phyloP scores from a whole-genome alignment of 2,888 invertebrate species.

The Phrixothrix hirtus region DNA sequence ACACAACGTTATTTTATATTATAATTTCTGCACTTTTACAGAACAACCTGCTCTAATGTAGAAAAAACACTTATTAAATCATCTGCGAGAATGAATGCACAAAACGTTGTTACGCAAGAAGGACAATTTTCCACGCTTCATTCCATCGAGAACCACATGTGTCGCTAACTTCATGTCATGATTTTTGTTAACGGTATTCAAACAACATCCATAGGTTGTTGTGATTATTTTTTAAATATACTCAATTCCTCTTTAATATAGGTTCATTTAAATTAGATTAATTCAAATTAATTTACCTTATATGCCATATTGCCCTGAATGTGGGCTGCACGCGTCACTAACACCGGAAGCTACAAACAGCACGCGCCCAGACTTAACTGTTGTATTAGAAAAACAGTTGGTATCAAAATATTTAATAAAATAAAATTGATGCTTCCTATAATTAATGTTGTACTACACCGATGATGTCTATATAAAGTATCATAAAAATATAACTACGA shows the following conservation, averaged over 20 bases:
- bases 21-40: slow-evolving; percentile 30
- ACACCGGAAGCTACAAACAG: slow-evolving; percentile 12
- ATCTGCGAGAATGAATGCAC: slow-evolving; percentile 27
- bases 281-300: slow-evolving; percentile 15
- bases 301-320: slow-evolving; percentile 19
- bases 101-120: slow-evolving; percentile 20
- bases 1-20: slow-evolving; percentile 36
- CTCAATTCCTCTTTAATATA: no score
- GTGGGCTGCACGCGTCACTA: slow-evolving; percentile 12
- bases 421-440: no score
- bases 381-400: background rate
- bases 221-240: no score
- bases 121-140: slow-evolving; percentile 21
- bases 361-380: slow-evolving; percentile 8
- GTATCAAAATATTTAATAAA: background rate
- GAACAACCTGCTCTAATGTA: slow-evolving; percentile 19
- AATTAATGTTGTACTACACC: background rate
- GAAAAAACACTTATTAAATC: slow-evolving; percentile 28
- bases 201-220: background rate
- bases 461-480: no score
- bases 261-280: slow-evolving; percentile 8
- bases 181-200: slow-evolving; percentile 17
- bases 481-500: no score
- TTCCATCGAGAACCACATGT: slow-evolving; percentile 14
- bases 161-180: slow-evolving; percentile 1